phyloP scores from a whole-genome alignment of 2,888 invertebrate species.

The Eristalis pertinax region DNA sequence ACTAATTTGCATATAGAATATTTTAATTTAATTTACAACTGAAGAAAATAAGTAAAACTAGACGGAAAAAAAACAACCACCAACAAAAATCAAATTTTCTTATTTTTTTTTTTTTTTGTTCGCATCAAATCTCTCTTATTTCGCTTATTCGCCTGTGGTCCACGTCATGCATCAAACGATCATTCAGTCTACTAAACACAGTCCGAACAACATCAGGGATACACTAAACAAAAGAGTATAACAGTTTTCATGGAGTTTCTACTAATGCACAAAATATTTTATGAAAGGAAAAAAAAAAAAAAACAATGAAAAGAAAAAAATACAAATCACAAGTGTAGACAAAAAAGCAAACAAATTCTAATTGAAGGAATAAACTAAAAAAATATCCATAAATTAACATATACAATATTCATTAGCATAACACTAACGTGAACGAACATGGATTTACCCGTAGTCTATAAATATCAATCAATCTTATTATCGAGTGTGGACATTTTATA shows the following conservation, averaged over 20 bases:
- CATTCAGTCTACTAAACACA: neutral
- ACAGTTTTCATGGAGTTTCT: slow-evolving; percentile 43
- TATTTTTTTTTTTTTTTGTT: slow-evolving; percentile 26
- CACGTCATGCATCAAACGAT: neutral
- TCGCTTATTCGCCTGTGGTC: slow-evolving; percentile 1
- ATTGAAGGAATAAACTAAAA: neutral
- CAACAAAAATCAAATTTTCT: slow-evolving; percentile 31
- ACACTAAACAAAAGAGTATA: neutral
- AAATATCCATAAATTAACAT: neutral
- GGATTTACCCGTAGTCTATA: slow-evolving; percentile 35
- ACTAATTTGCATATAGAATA: slow-evolving; percentile 67
- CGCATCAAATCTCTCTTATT: slow-evolving; percentile 39
- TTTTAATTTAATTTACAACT: slow-evolving; percentile 58
- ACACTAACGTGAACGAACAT: neutral
- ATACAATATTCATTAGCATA: neutral
- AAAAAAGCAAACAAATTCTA: neutral
- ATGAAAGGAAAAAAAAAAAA: too few relatives aligned
- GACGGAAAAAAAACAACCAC: slow-evolving; percentile 15
- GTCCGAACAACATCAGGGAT: neutral
- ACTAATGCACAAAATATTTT: slow-evolving; percentile 28
- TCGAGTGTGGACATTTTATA: slow-evolving; percentile 42
- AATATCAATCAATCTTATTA: slow-evolving; percentile 17
- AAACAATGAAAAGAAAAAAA: neutral
- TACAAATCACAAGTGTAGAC: slow-evolving; percentile 52
- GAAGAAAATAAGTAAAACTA: slow-evolving; percentile 36